These are phyloP conservation scores for Bradypodion ventrale DNA, from an alignment of 2,797 vertebrate species.

Conservation along the genomic window DNA sequence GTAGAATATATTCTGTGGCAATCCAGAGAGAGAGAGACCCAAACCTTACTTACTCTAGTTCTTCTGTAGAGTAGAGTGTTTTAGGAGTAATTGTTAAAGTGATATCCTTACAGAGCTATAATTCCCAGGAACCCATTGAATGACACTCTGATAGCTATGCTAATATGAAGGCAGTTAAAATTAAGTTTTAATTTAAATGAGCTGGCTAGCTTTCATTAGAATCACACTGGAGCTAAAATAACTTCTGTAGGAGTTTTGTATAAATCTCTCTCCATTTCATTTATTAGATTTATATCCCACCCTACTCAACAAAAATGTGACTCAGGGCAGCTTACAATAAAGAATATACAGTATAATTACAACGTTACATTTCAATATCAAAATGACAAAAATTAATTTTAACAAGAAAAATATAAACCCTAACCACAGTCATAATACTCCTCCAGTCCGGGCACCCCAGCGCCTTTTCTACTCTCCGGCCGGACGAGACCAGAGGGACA, in stretches of 20 bases:
- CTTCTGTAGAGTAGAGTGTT: not conserved
- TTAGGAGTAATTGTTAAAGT: not conserved
- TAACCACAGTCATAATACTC: no score
- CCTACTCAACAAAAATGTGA: no score
- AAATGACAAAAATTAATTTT: no score
- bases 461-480: no score
- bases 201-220: not conserved
- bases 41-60: not conserved
- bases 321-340: no score
- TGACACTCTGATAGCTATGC: not conserved
- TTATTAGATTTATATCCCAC: no score
- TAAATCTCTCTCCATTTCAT: not conserved
- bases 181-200: not conserved
- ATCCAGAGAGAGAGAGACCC: not conserved
- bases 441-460: no score
- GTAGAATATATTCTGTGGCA: not conserved
- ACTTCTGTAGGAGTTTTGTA: not conserved
- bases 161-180: constrained; percentile 3
- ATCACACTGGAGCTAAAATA: no score
- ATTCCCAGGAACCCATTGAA: not conserved
- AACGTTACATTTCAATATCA: no score
- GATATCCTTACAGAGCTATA: not conserved
- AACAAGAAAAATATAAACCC: no score
- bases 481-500: no score
- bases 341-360: no score